phyloP scores from a whole-genome alignment of 1,140 invertebrate genomes.

The silkworm (Bombyx mori) region ASM3026992v2 NC_085132.1:2983501-2984000 shows the following conservation, averaged over 20 bases:
- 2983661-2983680: constrained; percentile 46
- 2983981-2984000: too few relatives aligned
- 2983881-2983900: too few relatives aligned
- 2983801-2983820: too few relatives aligned
- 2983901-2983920: too few relatives aligned
- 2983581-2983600: constrained; percentile 89
- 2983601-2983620: constrained; percentile 94
- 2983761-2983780: constrained; percentile 38
- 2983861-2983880: too few relatives aligned
- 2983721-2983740: constrained; percentile 53
- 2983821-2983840: too few relatives aligned
- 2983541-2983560: constrained; percentile 85
- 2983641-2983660: too few relatives aligned
- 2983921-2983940: too few relatives aligned
- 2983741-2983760: constrained; percentile 65
- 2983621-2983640: constrained; percentile 39
- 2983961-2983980: too few relatives aligned
- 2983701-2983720: constrained; percentile 50
- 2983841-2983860: too few relatives aligned
- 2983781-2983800: too few relatives aligned
- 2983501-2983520: constrained; percentile 68
- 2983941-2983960: too few relatives aligned
- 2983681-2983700: constrained; percentile 48
- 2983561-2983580: constrained; percentile 92
- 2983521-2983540: constrained; percentile 64